Evolutionary conservation across 2,888 invertebrate species (phyloP), one percentile per base, ranked within the genome.

Genomic region (Megaustenia siamemsis): DNA sequence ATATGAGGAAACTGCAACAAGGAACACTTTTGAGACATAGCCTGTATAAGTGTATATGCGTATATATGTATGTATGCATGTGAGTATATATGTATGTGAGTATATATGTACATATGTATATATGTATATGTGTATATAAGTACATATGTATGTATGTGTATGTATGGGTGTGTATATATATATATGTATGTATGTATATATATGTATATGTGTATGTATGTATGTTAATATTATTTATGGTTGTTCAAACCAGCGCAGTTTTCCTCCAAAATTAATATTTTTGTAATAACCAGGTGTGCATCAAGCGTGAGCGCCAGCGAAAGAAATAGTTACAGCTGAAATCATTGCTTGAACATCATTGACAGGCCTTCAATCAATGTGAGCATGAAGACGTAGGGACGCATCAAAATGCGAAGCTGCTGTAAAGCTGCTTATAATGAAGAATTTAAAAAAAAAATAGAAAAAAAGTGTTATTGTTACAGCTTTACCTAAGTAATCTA

Each of bases 91-190:
- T 56, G 56, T 56, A 56, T 56, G 56, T 56, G n/a, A 24, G 56
- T 56, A 56, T 56, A n/a, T 56, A 56, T 56, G 56, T 56, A 56
- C n/a, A n/a, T 56, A 56, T 56, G 56, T 56, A 56, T 56, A n/a
- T 56, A 56, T 56, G 56, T 56, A 56, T 56, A n/a, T 56, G n/a
- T 56, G 56, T 56, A 56, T 56, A n/a, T 56, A 56, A 24, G 56
- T 56, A 56, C n/a, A n/a, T 56, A 3, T 56, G 56, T 56, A 3
- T 56, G 56, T 56, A 56, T 56, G 56, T 10, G n/a, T 56, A n/a
- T 10, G n/a, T 56, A n/a, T 10, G n/a, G 21, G 56, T 10, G n/a
- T 56, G 56, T 10, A 56, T 56, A n/a, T 10, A 56, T 56, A n/a
- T 10, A 56, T 56, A n/a, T 10, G n/a, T 56, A n/a, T 10, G n/a